These are phyloP conservation scores for Zoanthus gigantus DNA, from an alignment of 92 coral and sea anemone genomes.

Conservation along the genomic window DNA sequence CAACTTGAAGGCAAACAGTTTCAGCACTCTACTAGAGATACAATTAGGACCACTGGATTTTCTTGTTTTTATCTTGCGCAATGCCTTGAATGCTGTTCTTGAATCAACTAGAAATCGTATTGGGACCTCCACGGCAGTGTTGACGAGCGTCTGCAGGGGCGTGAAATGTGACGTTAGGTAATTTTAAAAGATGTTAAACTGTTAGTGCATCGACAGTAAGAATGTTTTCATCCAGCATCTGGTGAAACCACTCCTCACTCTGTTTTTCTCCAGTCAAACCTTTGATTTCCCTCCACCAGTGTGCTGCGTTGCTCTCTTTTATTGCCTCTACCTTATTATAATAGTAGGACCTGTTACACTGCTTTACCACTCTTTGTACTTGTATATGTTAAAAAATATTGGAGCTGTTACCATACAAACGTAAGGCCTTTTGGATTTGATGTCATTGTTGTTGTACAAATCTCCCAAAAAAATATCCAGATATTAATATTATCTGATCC, in stretches of 20 bases:
- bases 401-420: too few species aligned
- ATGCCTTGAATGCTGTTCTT: slow-evolving; percentile 41
- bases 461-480: too few species aligned
- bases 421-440: too few species aligned
- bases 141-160: not conserved
- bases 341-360: too few species aligned
- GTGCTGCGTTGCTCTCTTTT: slow-evolving; percentile 20
- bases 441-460: too few species aligned
- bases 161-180: not conserved
- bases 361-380: too few species aligned
- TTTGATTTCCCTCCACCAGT: slow-evolving; percentile 36
- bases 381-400: too few species aligned
- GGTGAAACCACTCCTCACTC: slow-evolving; percentile 21
- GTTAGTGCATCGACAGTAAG: too few species aligned
- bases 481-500: too few species aligned
- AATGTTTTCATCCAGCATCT: not conserved
- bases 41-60: slow-evolving; percentile 58
- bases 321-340: too few species aligned
- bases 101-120: slow-evolving; percentile 46
- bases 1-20: slow-evolving; percentile 56
- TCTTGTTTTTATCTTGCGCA: slow-evolving; percentile 39
- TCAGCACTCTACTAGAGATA: slow-evolving; percentile 50
- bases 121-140: not conserved
- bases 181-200: too few species aligned
- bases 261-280: slow-evolving; percentile 11